Evolutionary conservation across 30 jellyfish, hydroid and myxozoan genomes (phyloP), one percentile per base, ranked within the genome.

Genomic region (Aurelia coerulea): DNA sequence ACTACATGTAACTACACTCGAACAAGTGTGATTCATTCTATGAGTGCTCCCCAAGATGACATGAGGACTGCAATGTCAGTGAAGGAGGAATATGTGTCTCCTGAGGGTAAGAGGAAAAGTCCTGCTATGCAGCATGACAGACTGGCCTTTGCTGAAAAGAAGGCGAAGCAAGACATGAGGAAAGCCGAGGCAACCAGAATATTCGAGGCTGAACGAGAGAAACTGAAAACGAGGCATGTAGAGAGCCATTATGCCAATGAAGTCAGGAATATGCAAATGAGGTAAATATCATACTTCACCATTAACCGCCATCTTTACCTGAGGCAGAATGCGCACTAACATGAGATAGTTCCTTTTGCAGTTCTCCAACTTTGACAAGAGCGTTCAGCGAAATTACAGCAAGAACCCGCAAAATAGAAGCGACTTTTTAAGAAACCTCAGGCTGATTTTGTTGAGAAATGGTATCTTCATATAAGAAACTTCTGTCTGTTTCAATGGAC

Each of bases 21-120:
- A 18, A 68, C 99, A 15, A 95, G 99, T 72, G 99, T 95, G 37
- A 95, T 95, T 37, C 99, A 95, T 54, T 88, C 96, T 3, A 88
- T 88, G 96, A 62, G 74, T 31, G 71, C 96, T 1, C 89, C 96
- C 42, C 85, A 85, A 46, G 93, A 84, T 54, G 88, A 84, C 17
- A 64, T 67, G 80, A 77, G 93, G 0, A 51, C 79, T 16, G 83
- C 18, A n/a, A 70, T 77, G 8, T n/a, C 88, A 7, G 93, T 84
- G 65, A 84, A 84, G 72, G 93, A 84, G 76, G 93, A 84, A 32
- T 73, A 84, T 56, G 88, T 84, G 7, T 84, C 93, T 9, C 93
- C 93, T 8, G 93, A 84, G 32, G 93, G 93, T 35, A 84, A 73
- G 69, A 49, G 93, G 13, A 84, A 84, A 51, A 77, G 88, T 14